Evolutionary conservation across 2,888 invertebrate species (phyloP).

Genomic region (Bimastos eiseni): DNA sequence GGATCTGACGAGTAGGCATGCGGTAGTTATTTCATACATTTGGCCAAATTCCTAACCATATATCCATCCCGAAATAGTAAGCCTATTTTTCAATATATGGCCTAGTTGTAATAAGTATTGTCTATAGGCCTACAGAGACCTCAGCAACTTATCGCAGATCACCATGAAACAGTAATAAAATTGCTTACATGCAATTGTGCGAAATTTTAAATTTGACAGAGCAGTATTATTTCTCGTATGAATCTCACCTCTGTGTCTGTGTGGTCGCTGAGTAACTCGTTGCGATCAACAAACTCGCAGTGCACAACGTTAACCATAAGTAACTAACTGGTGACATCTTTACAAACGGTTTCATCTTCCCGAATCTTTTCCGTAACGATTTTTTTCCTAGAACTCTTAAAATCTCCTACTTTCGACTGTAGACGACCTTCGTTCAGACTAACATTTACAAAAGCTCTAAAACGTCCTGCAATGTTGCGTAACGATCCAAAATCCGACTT

Average conservation of each 20-base stretch:
- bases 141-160: too few relatives aligned
- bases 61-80: too few relatives aligned
- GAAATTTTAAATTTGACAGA: background rate
- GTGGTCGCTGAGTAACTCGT: background rate
- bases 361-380: background rate
- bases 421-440: too few relatives aligned
- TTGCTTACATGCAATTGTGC: too few relatives aligned
- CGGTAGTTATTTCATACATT: too few relatives aligned
- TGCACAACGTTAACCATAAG: background rate
- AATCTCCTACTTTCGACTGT: background rate
- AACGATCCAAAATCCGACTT: background rate
- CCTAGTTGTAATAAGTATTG: too few relatives aligned
- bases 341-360: background rate
- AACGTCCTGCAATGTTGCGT: background rate
- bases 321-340: background rate
- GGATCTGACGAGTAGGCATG: too few relatives aligned
- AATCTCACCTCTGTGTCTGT: background rate
- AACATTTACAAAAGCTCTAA: background rate
- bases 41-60: too few relatives aligned
- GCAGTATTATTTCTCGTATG: background rate
- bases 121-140: too few relatives aligned
- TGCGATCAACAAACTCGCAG: background rate
- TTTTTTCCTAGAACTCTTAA: background rate
- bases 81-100: too few relatives aligned
- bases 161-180: too few relatives aligned